Evolutionary conservation across 2,113 vertebrate species (phyloP).

Genomic region (Dipodomys spectabilis): DNA sequence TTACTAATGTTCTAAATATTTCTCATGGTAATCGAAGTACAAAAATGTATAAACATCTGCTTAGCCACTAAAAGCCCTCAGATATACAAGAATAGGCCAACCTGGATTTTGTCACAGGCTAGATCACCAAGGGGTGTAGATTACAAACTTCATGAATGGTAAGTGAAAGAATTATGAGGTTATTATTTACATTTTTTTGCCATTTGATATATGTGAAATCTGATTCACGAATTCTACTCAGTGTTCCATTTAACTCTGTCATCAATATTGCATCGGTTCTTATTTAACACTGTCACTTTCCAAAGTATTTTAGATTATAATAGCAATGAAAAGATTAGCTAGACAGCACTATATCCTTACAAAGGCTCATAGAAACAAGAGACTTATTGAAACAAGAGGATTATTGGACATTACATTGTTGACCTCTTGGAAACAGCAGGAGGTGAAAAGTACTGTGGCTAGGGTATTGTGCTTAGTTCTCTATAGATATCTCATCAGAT

Average conservation of each 20-base stretch:
- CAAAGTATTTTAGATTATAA: not conserved
- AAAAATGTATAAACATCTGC: not conserved
- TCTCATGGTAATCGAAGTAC: not conserved
- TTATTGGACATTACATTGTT: not conserved
- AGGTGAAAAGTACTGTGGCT: not conserved
- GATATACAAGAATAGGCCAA: not conserved
- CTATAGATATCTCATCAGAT: not conserved
- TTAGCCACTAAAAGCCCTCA: not conserved
- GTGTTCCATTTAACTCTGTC: not conserved
- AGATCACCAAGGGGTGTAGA: not conserved
- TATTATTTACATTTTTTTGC: not conserved
- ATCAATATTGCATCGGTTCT: not conserved
- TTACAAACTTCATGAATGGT: not conserved
- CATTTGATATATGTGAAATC: not conserved
- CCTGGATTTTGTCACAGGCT: not conserved
- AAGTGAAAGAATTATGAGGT: not conserved
- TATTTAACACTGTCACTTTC: slow-evolving; percentile 2
- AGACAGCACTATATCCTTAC: not conserved
- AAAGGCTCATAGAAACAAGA: not conserved
- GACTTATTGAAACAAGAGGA: not conserved
- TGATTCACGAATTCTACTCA: not conserved
- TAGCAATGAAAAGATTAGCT: not conserved
- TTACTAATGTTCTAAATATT: not conserved
- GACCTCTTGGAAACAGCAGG: not conserved
- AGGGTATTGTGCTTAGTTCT: not conserved